Base-by-base conservation (phyloP, 2,113 vertebrate species). In the Marmota flaviventris region DNA sequence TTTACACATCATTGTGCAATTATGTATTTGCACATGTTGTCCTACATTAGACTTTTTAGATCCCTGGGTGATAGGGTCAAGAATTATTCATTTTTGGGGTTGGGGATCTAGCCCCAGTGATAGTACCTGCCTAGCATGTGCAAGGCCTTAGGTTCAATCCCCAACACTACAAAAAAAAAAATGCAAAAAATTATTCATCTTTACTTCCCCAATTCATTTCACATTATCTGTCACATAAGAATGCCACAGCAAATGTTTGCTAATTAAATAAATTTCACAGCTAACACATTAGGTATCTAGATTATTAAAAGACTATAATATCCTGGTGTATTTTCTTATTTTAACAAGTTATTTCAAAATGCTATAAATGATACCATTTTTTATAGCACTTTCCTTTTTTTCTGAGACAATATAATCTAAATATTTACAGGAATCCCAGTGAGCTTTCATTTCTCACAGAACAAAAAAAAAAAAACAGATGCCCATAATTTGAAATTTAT, bases 381-480 rank as follows among this genome's bases (percentile, higher is more conserved):
- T 76, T 82, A 72, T 87, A 89, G 72, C 45, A 25, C 25, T 94
- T 95, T 94, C 45, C 58, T 32, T 48, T 89, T 42, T 51, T 89
- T 89, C 0, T 12, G 8, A 37, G 42, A 84, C 45, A 85, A 69
- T 45, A 76, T 48, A 79, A 93, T 81, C 22, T 73, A 97, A 81
- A 93, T 83, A 94, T 95, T 93, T 95, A 87, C 13, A 83, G 84
- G 85, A 84, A 91, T 82, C 82, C 58, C 61, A 77, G 8, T 63
- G 87, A 77, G 83, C 85, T 63, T 96, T 89, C 32, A 85, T 92
- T 94, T 95, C 72, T 73, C 29, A 11, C 34, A 82, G 67, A 89
- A 89, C 9, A 73, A 75, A 94, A 96, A 73, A 75, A 94, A 96
- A 94, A 96, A 96, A 82, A 17, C 69, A 93, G 93, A 90, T 12